These are phyloP conservation scores for Urosaurus nigricauda DNA, from an alignment of 2,797 vertebrate species.

Conservation along the genomic window DNA sequence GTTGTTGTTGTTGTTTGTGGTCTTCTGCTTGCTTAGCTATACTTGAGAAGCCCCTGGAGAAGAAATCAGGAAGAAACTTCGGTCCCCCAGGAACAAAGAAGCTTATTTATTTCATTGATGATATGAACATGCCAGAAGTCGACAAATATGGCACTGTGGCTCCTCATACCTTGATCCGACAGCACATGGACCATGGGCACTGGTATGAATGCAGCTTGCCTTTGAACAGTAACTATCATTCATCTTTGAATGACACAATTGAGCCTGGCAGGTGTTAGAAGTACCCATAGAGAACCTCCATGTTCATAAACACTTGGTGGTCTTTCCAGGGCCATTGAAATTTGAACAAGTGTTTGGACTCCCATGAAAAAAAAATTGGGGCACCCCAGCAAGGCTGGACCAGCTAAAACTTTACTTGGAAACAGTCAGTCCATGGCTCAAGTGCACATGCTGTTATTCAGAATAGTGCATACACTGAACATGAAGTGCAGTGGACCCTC, in stretches of 20 bases:
- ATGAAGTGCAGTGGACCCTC: no score
- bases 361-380: no score
- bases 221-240: background rate
- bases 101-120: conserved; percentile 80
- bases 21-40: conserved; percentile 52
- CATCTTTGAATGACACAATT: background rate
- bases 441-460: no score
- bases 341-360: no score
- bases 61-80: conserved; percentile 78
- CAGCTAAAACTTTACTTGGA: no score
- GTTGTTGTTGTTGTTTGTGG: background rate
- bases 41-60: conserved; percentile 82
- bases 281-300: background rate
- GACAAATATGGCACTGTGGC: conserved; percentile 85
- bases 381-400: no score
- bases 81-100: conserved; percentile 77
- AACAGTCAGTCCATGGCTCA: no score
- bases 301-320: background rate
- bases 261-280: background rate
- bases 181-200: conserved; percentile 86
- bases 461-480: no score
- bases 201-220: conserved; percentile 70
- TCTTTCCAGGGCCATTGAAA: no score
- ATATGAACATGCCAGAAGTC: conserved; percentile 85
- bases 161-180: conserved; percentile 84